A percentile compares a stretch with the other conserved stretches of the same genome.
These are phyloP conservation scores for Dermatophagoides farinae DNA, from an alignment of 1,140 invertebrate species.

Conservation along the genomic window DNA sequence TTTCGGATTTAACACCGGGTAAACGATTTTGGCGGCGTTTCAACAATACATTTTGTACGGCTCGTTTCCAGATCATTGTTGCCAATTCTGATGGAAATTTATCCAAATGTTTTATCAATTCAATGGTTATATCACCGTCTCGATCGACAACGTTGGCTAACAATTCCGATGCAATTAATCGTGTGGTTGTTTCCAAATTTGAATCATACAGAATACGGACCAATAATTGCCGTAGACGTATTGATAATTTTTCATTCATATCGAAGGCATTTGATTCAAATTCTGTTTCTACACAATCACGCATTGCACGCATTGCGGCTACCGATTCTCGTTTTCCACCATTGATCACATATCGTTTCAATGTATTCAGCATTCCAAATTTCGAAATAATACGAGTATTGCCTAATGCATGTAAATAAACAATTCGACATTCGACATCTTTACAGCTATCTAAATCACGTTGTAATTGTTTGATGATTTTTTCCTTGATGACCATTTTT, in stretches of 20 bases:
- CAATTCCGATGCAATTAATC: slow-evolving; percentile 47
- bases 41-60: not conserved
- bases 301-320: slow-evolving; percentile 9
- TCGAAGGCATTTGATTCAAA: not conserved
- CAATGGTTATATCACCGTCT: slow-evolving; percentile 9
- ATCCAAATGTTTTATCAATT: slow-evolving; percentile 13
- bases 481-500: not conserved
- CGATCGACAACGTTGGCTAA: slow-evolving; percentile 32
- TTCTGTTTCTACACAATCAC: slow-evolving; percentile 9
- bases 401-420: slow-evolving; percentile 12
- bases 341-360: slow-evolving; percentile 11
- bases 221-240: slow-evolving; percentile 1
- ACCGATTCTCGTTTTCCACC: slow-evolving; percentile 13
- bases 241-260: not conserved
- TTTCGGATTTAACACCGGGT: not conserved
- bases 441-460: slow-evolving; percentile 10
- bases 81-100: slow-evolving; percentile 15
- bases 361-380: not conserved
- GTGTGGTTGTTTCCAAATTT: slow-evolving; percentile 43
- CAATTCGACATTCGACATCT: slow-evolving; percentile 14
- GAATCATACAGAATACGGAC: slow-evolving; percentile 9
- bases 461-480: slow-evolving; percentile 7
- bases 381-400: slow-evolving; percentile 11
- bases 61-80: slow-evolving; percentile 14
- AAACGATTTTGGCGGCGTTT: not conserved